Conservation (phyloP, 2,797 vertebrate species). For the Antrozous pallidus region DNA sequence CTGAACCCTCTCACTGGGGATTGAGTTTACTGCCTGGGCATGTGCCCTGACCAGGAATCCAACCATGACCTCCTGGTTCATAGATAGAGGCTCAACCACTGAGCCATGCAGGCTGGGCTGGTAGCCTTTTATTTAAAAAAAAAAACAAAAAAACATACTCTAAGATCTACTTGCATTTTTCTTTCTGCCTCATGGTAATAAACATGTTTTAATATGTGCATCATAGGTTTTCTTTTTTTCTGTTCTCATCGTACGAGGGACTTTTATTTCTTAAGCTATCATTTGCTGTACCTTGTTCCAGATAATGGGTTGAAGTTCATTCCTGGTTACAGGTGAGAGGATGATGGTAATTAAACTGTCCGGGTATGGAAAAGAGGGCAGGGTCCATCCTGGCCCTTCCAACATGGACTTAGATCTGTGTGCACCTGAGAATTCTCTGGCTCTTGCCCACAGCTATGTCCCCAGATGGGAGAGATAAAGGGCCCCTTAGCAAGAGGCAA, state of each 20-base stretch:
- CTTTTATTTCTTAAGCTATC: not conserved
- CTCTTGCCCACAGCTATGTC: conserved; percentile 23
- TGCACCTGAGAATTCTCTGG: not conserved
- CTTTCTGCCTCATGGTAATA: not conserved
- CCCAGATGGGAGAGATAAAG: not conserved
- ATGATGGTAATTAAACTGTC: not conserved
- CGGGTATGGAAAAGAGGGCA: not conserved
- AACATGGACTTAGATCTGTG: not conserved
- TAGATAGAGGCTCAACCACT: no score
- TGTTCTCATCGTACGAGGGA: not conserved
- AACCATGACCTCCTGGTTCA: no score
- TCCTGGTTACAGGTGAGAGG: not conserved
- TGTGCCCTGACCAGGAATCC: no score
- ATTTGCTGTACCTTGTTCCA: not conserved
- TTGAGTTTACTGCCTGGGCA: no score
- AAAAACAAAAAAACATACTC: not conserved
- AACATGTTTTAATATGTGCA: not conserved
- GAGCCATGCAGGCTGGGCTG: no score
- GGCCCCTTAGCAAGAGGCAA: conserved; percentile 21
- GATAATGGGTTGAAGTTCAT: conserved; percentile 1
- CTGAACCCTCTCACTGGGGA: no score
- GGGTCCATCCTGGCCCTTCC: not conserved
- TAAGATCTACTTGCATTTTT: not conserved
- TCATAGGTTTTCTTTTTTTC: not conserved
- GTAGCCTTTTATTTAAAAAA: not conserved